Percentiles rank a stretch among this genome's conserved stretches.
phyloP scores from a whole-genome alignment of 2,113 vertebrate species.

The Saguinus midas region DNA sequence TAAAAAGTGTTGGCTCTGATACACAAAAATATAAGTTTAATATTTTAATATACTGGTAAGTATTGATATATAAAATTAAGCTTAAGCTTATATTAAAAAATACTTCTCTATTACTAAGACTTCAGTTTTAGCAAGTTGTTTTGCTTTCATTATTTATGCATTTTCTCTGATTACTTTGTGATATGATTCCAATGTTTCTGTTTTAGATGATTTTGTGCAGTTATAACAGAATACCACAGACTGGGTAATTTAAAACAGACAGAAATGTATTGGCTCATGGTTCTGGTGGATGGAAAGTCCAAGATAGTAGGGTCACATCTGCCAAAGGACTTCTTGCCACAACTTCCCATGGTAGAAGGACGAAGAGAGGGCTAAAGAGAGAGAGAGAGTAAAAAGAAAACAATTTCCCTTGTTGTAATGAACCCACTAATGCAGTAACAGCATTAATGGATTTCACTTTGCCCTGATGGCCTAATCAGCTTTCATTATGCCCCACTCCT shows the following conservation, averaged over 20 bases:
- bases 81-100: background rate
- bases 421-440: too few species aligned
- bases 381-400: background rate
- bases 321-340: rapidly evolving
- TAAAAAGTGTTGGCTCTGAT: background rate
- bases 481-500: background rate
- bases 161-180: background rate
- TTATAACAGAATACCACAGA: background rate
- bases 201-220: background rate
- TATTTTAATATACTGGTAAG: background rate
- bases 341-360: too few species aligned
- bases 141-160: background rate
- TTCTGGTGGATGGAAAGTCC: background rate
- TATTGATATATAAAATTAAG: background rate
- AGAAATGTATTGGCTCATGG: background rate
- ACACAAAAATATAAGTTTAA: background rate
- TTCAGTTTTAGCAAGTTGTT: background rate
- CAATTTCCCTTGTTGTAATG: background rate
- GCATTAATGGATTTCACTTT: background rate
- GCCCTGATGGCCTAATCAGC: background rate
- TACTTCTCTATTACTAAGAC: background rate
- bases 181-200: background rate
- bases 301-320: background rate
- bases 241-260: background rate
- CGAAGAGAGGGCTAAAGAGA: background rate